Conservation (phyloP, 2,113 vertebrate genomes). For the Progne subis region DNA sequence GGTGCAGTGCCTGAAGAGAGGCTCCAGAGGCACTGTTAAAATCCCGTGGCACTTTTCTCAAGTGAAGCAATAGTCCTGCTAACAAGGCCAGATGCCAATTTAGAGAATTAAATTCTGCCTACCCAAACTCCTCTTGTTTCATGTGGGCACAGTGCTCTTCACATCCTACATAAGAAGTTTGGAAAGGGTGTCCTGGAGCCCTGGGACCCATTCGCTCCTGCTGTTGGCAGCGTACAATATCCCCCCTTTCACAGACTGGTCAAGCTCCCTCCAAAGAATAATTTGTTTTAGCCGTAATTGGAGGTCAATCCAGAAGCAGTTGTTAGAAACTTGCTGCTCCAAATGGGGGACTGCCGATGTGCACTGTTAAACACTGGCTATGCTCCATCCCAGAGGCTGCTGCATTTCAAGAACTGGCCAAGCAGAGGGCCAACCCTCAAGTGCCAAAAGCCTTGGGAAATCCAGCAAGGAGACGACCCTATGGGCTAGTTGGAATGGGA, state of each 20-base stretch:
- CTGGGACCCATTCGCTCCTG: background rate
- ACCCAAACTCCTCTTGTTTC: constrained; percentile 32
- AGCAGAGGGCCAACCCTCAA: background rate
- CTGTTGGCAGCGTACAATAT: constrained; percentile 15
- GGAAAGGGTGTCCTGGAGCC: constrained; percentile 5
- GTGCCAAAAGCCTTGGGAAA: background rate
- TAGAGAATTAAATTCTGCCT: constrained; percentile 51
- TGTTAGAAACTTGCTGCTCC: background rate
- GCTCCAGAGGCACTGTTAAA: background rate
- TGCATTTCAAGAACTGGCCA: constrained; percentile 8
- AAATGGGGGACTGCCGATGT: background rate
- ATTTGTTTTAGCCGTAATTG: background rate
- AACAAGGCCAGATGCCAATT: constrained; percentile 48
- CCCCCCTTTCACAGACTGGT: background rate
- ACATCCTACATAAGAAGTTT: background rate
- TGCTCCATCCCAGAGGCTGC: background rate
- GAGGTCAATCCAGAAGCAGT: background rate
- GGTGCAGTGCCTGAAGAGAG: constrained; percentile 25
- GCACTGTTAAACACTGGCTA: constrained; percentile 1
- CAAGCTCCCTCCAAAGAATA: background rate
- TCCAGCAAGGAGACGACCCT: background rate
- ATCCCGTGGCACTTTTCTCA: background rate
- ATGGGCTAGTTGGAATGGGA: background rate
- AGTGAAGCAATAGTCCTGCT: background rate
- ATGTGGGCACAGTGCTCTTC: constrained; percentile 10